Conservation (phyloP, 1,140 invertebrate species). For the Leptopilina boulardi region DNA sequence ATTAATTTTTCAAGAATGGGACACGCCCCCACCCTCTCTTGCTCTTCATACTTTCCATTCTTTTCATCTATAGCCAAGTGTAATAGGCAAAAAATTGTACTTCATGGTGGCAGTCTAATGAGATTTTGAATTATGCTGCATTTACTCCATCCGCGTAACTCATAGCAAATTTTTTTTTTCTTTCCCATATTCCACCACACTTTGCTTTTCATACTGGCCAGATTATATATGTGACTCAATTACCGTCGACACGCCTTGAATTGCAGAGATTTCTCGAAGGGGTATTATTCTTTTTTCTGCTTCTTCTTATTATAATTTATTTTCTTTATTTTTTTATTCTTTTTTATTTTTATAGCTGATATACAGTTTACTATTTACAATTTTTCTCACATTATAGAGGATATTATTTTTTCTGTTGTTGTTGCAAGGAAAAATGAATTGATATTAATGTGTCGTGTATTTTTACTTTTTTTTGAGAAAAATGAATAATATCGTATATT, state of each 20-base stretch:
- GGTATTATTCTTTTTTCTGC: no score
- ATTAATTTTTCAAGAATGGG: constrained; percentile 10
- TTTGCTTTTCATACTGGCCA: constrained; percentile 37
- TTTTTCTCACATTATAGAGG: background rate
- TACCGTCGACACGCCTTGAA: constrained; percentile 51
- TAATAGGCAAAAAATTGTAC: constrained; percentile 71
- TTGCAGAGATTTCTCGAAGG: constrained; percentile 49
- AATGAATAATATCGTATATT: no score
- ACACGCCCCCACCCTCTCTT: no score
- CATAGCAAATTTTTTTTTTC: background rate
- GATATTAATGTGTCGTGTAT: no score
- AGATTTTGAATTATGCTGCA: constrained; percentile 72
- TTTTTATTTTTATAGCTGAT: constrained; percentile 45
- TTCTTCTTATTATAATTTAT: no score
- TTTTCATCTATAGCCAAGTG: constrained; percentile 50
- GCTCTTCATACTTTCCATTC: no score
- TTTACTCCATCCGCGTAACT: constrained; percentile 55
- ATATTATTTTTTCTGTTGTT: no score
- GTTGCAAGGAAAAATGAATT: no score
- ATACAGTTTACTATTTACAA: background rate
- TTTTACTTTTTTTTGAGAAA: no score
- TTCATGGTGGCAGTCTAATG: constrained; percentile 67
- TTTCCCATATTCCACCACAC: constrained; percentile 33
- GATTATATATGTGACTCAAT: constrained; percentile 66
- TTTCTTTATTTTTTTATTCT: no score